Evolutionary conservation across 2,113 vertebrate genomes (phyloP).

Genomic region (Lepus americanus): DNA sequence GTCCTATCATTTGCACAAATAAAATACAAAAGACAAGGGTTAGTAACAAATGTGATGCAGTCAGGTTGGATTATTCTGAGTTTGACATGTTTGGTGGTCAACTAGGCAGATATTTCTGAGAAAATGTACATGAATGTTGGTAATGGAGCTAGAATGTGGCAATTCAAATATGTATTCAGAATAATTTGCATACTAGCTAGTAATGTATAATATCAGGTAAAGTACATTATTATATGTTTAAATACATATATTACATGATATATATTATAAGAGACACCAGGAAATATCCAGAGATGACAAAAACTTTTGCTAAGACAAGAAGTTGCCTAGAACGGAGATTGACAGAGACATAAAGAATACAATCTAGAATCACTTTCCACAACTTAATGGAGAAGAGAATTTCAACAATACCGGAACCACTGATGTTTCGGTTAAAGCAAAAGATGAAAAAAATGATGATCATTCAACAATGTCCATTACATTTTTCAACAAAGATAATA

Average conservation of each 20-base stretch:
- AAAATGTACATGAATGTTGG: background rate
- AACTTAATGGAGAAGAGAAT: background rate
- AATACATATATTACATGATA: background rate
- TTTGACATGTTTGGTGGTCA: background rate
- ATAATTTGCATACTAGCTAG: background rate
- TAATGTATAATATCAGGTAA: background rate
- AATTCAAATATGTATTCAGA: background rate
- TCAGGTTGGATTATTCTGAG: background rate
- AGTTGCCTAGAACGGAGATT: too few relatives aligned
- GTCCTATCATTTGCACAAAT: background rate
- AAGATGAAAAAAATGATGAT: background rate
- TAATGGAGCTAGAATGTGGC: background rate
- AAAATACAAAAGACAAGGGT: background rate
- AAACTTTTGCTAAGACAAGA: background rate
- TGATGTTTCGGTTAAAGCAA: background rate
- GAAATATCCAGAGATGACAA: background rate
- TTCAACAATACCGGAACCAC: background rate
- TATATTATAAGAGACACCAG: background rate
- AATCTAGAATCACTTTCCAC: background rate
- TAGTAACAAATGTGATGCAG: background rate
- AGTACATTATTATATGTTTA: too few relatives aligned
- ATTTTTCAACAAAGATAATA: background rate
- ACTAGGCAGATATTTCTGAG: background rate
- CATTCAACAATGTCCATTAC: background rate
- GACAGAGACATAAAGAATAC: background rate